Percentiles rank a stretch among this genome's conserved stretches.
These are phyloP conservation scores for Athripsodes cinereus DNA, from an alignment of 2,888 invertebrate genomes.

Conservation along the genomic window DNA sequence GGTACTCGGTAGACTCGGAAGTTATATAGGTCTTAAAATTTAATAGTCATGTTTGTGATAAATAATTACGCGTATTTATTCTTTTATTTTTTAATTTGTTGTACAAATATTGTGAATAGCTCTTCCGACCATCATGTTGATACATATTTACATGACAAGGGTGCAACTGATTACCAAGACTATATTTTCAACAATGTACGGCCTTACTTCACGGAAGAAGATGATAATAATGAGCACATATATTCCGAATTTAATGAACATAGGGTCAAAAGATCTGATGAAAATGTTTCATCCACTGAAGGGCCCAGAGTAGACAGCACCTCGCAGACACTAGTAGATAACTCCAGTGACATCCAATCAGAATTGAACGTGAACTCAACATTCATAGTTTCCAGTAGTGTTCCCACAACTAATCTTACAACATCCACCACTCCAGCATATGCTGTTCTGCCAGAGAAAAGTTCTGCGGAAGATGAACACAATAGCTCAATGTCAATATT, in stretches of 20 bases:
- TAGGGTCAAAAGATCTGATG: conserved; percentile 16
- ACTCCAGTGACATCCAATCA: conserved; percentile 17
- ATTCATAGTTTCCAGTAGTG: conserved; percentile 7
- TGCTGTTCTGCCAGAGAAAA: conserved; percentile 79
- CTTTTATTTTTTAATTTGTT: background rate
- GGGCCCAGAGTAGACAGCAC: conserved; percentile 11
- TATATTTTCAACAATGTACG: background rate
- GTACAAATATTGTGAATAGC: background rate
- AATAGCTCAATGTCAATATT: conserved; percentile 96
- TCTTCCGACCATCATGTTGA: background rate
- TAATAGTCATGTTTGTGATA: no score
- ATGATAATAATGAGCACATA: background rate
- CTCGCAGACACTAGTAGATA: conserved; percentile 11
- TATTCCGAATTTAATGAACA: conserved; percentile 8
- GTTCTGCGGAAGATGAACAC: conserved; percentile 92
- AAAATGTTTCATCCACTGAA: conserved; percentile 10
- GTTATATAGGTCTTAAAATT: no score
- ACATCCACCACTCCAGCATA: conserved; percentile 59
- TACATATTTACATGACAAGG: background rate
- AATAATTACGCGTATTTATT: no score
- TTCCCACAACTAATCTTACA: conserved; percentile 9
- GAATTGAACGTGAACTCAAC: conserved; percentile 15
- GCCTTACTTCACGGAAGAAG: background rate
- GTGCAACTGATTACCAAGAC: background rate
- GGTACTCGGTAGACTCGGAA: no score